Base-by-base conservation (phyloP, 2,113 vertebrate species). In the Gasterosteus aculeatus region DNA sequence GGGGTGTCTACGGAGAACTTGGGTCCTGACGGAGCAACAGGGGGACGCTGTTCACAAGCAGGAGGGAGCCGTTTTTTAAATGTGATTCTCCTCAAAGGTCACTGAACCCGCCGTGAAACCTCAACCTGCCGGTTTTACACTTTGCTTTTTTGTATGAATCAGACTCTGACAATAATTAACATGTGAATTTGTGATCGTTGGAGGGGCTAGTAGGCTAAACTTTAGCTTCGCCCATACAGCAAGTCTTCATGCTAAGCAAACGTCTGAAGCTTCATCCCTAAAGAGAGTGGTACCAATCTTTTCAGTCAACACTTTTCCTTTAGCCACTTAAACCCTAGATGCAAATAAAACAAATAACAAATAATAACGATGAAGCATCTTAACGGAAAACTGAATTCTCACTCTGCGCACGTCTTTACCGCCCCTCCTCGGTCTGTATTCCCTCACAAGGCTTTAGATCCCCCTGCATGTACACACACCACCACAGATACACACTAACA, bases 381-480 rank as follows among this genome's bases (percentile, higher is more conserved):
- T 70, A 4, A 6, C 58, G 61, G 42, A 46, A 62, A 51, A 74
- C 62, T 65, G 10, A 62, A 35, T 78, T 87, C 41, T 82, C 74
- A 75, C 35, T 78, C 78, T 61, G 69, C 78, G 80, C 67, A 80
- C 72, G 18, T 77, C 22, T 26, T 26, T 26, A 26, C 22, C 22
- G 22, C 22, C 22, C 22, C 22, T 26, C 22, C 22, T 26, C 22
- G 22, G n/a, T 82, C 85, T 85, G 84, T 80, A 54, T 90, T 78
- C 81, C 59, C 75, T 88, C 78, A 46, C 69, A 71, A 71, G 54
- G 44, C 61, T 75, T 80, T 75, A 75, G 69, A 79, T 61, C 60
- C 69, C 41, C 65, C 60, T 72, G 59, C 42, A n/a, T 62, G 56
- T 31, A 75, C 69, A 69, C 68, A 62, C 60, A 51, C 47, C 19